Evolutionary conservation across 2,888 invertebrate species (phyloP).

Genomic region (Andrena hattorfiana): DNA sequence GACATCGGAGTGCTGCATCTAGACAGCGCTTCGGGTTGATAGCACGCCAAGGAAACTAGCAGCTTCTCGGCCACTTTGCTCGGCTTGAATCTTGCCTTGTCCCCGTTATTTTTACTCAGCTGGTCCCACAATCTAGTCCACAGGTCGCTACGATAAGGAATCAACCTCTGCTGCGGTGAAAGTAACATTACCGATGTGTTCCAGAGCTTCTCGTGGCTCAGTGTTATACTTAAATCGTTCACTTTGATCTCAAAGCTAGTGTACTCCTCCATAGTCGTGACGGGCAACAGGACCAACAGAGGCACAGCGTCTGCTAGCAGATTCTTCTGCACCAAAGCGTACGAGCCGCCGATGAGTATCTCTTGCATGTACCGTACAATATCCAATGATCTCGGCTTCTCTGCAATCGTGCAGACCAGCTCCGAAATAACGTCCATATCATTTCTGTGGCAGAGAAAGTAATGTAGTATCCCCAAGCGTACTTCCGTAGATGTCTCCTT

Average conservation of each 20-base stretch:
- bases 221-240: constrained; percentile 87
- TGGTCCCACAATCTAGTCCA: constrained; percentile 94
- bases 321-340: constrained; percentile 90
- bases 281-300: constrained; percentile 90
- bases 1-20: constrained; percentile 94
- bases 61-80: constrained; percentile 92
- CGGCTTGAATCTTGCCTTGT: constrained; percentile 88
- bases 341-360: constrained; percentile 91
- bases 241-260: constrained; percentile 89
- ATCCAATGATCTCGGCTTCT: constrained; percentile 88
- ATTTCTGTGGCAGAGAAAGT: constrained; percentile 91
- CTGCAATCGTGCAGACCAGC: constrained; percentile 88
- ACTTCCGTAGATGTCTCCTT: constrained; percentile 89
- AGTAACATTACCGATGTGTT: constrained; percentile 93
- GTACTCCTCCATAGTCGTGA: constrained; percentile 88
- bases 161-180: constrained; percentile 93
- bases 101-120: constrained; percentile 87
- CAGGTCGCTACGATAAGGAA: constrained; percentile 93
- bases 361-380: constrained; percentile 91
- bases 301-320: constrained; percentile 90
- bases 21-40: constrained; percentile 94
- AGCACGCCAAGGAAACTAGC: constrained; percentile 92
- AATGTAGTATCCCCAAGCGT: constrained; percentile 93
- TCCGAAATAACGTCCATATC: constrained; percentile 91
- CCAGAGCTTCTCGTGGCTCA: constrained; percentile 92